Evolutionary conservation across 2,797 vertebrate genomes (phyloP).

Genomic region (Semotilus atromaculatus): DNA sequence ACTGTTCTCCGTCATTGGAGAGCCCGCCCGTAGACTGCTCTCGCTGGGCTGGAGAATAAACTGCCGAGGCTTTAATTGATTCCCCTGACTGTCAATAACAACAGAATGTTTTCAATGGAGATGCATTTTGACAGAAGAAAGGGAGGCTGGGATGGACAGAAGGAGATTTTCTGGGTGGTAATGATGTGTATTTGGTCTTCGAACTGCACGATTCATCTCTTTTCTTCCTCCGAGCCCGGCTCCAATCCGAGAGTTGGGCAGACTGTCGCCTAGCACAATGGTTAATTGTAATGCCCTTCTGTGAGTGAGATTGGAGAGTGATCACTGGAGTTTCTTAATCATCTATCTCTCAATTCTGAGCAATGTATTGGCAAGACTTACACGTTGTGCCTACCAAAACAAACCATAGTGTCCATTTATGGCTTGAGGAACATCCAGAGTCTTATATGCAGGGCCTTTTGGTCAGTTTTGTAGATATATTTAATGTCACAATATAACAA

Average conservation of each 20-base stretch:
- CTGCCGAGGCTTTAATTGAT: conserved; percentile 61
- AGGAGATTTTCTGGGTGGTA: conserved; percentile 31
- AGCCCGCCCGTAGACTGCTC: conserved; percentile 45
- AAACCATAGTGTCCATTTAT: background rate
- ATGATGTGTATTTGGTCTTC: conserved; percentile 27
- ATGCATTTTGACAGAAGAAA: conserved; percentile 38
- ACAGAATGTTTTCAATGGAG: conserved; percentile 53
- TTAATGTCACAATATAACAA: background rate
- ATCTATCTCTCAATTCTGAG: conserved; percentile 21
- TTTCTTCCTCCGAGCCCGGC: background rate
- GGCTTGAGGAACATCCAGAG: background rate
- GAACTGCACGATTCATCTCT: conserved; percentile 15
- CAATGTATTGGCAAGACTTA: conserved; percentile 12
- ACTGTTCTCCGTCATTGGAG: conserved; percentile 53
- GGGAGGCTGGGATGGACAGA: conserved; percentile 37
- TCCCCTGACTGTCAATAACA: conserved; percentile 60
- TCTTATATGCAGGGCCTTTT: background rate
- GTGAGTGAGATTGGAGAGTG: conserved; percentile 20
- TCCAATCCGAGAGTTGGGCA: background rate
- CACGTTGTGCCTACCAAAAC: conserved; percentile 6
- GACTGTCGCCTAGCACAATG: conserved; percentile 20
- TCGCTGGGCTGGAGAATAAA: conserved; percentile 53
- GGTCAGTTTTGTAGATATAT: background rate
- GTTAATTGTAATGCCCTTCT: conserved; percentile 43
- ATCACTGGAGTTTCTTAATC: conserved; percentile 44